These are phyloP conservation scores for Lutjanus argentimaculatus DNA, from an alignment of 2,797 vertebrate genomes.

Conservation along the genomic window DNA sequence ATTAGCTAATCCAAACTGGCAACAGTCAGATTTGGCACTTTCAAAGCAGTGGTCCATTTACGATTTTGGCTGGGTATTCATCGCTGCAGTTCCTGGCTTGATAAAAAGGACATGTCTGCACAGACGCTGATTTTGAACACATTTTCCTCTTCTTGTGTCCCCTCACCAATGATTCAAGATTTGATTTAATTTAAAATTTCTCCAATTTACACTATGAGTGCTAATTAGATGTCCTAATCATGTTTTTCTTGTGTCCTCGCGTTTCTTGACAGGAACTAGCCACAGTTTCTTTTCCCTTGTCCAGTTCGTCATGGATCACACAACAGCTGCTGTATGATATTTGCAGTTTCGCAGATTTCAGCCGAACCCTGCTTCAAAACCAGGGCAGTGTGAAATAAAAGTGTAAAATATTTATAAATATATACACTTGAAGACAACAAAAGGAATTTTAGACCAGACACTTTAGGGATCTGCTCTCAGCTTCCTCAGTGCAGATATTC, in stretches of 20 bases:
- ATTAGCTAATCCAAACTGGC: constrained; percentile 18
- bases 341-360: constrained; percentile 67
- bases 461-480: constrained; percentile 49
- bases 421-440: constrained; percentile 72
- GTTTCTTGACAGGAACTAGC: constrained; percentile 41
- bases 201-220: neutral
- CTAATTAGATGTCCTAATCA: constrained; percentile 26
- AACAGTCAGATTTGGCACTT: constrained; percentile 6
- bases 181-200: constrained; percentile 1
- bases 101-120: neutral
- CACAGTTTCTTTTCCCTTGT: constrained; percentile 47
- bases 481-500: constrained; percentile 39
- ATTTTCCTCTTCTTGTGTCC: neutral
- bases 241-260: constrained; percentile 17
- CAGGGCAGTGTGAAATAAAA: constrained; percentile 69
- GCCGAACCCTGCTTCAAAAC: constrained; percentile 59
- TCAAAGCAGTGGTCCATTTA: constrained; percentile 16
- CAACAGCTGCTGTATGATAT: constrained; percentile 74
- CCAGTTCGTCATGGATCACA: constrained; percentile 69
- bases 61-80: neutral
- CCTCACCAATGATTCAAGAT: neutral
- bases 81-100: neutral
- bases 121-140: neutral
- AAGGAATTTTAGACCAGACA: constrained; percentile 74
- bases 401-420: constrained; percentile 78